phyloP scores from a whole-genome alignment of 2,888 invertebrate species.

The Bibio marci region DNA sequence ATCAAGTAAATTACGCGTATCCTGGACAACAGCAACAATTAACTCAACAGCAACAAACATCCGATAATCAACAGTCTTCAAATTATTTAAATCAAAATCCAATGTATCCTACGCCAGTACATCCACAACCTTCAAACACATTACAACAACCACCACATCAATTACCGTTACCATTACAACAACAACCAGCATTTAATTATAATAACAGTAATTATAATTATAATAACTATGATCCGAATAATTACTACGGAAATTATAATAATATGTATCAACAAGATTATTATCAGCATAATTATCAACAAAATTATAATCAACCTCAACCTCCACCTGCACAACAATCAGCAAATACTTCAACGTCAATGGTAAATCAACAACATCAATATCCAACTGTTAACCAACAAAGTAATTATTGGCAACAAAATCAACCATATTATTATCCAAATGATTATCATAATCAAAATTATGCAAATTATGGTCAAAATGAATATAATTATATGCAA shows the following conservation, averaged over 20 bases:
- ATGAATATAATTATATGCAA: background rate
- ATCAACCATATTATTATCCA: slow-evolving; percentile 33
- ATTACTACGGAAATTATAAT: slow-evolving; percentile 24
- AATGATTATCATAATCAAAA: slow-evolving; percentile 23
- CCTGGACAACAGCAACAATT: too few relatives aligned
- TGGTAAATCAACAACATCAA: too few relatives aligned
- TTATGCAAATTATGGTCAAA: slow-evolving; percentile 27
- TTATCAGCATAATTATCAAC: slow-evolving; percentile 12
- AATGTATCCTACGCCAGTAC: too few relatives aligned
- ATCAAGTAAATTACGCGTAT: too few relatives aligned
- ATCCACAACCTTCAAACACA: too few relatives aligned
- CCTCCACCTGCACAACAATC: slow-evolving; percentile 14
- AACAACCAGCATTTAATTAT: background rate
- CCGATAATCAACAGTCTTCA: too few relatives aligned
- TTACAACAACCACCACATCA: background rate
- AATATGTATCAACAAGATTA: slow-evolving; percentile 12
- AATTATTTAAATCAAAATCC: too few relatives aligned
- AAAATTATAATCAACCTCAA: slow-evolving; percentile 14
- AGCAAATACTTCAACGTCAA: background rate
- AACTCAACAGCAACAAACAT: too few relatives aligned
- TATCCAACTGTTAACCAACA: slow-evolving; percentile 15
- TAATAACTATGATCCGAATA: slow-evolving; percentile 23
- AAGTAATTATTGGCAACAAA: slow-evolving; percentile 29
- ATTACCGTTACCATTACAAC: slow-evolving; percentile 5
- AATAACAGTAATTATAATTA: slow-evolving; percentile 15